Base-by-base conservation (phyloP, 2,888 invertebrate genomes). In the Drosophila dives region DNA sequence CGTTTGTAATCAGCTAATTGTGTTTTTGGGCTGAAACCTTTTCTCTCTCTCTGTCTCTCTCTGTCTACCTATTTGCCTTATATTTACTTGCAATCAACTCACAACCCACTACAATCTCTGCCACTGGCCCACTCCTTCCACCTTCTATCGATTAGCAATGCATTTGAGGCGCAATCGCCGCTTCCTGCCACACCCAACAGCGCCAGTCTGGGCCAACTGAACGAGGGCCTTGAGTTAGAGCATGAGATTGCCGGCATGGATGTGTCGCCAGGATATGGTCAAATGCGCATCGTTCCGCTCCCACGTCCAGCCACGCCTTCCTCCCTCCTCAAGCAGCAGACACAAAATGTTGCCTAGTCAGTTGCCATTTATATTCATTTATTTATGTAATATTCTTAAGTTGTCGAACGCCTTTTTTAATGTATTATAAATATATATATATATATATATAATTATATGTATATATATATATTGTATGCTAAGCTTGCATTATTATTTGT, bases 171-270 rank as follows among this genome's bases (percentile, higher is more conserved):
- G 51, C 72, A 64, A 56, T 72, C 55, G 29, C 34, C 50, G 50
- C 26, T 29, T 3, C 59, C 74, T 26, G 49, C 58, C 55, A 69
- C 85, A 50, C 59, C 73, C 53, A 59, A 58, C 59, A 66, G 48
- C 49, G 51, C 53, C 58, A 66, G 72, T 34, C 67, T 88, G 54
- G 83, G 73, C 45, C 86, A 90, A 68, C 73, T 88, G 49, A 70
- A 65, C 38, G 90, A 84, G 79, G 64, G 51, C 67, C 67, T 49
- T 40, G 78, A 77, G 58, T 56, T 54, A 50, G 80, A 69, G 26
- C 38, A 23, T 49, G 75, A 63, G 33, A 20, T 10, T 45, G 26
- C 40, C 23, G 38, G 48, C 59, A 40, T 54, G 81, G 81, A 72
- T 55, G 42, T 36, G 11, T 38, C 54, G 51, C 42, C 68, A 40